Evolutionary conservation across 2,797 vertebrate genomes (phyloP).

Genomic region (Phoxinus dragarum): DNA sequence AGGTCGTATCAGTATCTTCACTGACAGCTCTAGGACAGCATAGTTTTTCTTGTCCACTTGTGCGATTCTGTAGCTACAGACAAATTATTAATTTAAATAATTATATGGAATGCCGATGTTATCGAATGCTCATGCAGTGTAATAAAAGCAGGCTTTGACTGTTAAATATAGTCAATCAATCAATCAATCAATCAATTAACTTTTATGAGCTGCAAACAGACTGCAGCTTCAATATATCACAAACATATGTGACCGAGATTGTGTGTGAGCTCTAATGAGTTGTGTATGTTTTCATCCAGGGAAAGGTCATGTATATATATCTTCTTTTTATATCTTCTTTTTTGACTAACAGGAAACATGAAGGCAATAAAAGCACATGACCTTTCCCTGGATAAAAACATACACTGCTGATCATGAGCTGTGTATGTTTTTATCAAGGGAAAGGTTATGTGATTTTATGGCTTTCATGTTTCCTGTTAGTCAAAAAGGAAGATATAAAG

Average conservation of each 20-base stretch:
- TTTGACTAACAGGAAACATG: no score
- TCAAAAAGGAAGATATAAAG: constrained; percentile 13
- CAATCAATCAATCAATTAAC: background rate
- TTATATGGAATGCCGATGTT: background rate
- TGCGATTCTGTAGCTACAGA: background rate
- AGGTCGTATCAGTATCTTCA: constrained; percentile 9
- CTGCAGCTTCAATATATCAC: constrained; percentile 35
- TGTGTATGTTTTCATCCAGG: no score
- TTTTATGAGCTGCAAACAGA: constrained; percentile 29
- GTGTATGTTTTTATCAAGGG: background rate
- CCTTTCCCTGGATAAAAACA: no score
- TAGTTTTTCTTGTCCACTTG: background rate
- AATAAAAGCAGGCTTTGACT: constrained; percentile 2
- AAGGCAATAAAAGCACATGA: no score
- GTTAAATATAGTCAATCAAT: constrained; percentile 4
- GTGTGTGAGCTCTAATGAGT: background rate
- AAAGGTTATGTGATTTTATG: constrained; percentile 35
- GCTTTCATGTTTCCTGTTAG: background rate
- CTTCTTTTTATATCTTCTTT: no score
- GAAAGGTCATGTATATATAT: no score
- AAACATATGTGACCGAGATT: constrained; percentile 27
- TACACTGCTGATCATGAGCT: no score
- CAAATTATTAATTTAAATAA: background rate
- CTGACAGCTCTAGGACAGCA: background rate
- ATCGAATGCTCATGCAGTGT: background rate